These are phyloP conservation scores for Rissa tridactyla DNA, from an alignment of 2,113 vertebrate species.

Conservation along the genomic window DNA sequence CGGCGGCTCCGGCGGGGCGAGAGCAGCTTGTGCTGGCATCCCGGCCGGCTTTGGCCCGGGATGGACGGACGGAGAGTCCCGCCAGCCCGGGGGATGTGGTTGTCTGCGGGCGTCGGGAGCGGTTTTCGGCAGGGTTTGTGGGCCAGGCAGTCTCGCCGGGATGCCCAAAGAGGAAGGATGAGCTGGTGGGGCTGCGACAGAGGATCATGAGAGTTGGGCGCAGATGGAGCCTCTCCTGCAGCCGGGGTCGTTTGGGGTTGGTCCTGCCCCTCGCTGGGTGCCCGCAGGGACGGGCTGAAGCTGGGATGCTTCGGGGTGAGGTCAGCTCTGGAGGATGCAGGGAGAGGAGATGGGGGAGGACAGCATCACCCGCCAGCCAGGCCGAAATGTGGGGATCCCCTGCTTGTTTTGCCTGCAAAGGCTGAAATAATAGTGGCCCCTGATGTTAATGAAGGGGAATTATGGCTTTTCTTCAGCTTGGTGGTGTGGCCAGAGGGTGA, in stretches of 20 bases:
- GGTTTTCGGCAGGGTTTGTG: background rate
- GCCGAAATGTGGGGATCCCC: background rate
- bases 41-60: background rate
- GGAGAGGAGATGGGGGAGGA: background rate
- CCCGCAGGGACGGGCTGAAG: background rate
- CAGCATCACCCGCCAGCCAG: background rate
- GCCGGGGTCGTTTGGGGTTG: background rate
- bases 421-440: background rate
- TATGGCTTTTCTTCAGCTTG: background rate
- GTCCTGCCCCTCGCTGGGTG: background rate
- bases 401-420: background rate
- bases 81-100: fast-evolving
- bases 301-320: fast-evolving
- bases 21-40: background rate
- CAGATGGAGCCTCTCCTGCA: background rate
- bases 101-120: background rate
- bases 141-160: background rate
- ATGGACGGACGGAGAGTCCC: fast-evolving
- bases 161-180: background rate
- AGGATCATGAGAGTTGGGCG: fast-evolving
- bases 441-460: background rate
- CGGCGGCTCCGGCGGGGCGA: background rate
- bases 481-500: background rate
- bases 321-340: background rate
- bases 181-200: background rate